These are phyloP conservation scores for Pardosa pseudoannulata DNA, from an alignment of 2,888 invertebrate genomes.

Conservation along the genomic window DNA sequence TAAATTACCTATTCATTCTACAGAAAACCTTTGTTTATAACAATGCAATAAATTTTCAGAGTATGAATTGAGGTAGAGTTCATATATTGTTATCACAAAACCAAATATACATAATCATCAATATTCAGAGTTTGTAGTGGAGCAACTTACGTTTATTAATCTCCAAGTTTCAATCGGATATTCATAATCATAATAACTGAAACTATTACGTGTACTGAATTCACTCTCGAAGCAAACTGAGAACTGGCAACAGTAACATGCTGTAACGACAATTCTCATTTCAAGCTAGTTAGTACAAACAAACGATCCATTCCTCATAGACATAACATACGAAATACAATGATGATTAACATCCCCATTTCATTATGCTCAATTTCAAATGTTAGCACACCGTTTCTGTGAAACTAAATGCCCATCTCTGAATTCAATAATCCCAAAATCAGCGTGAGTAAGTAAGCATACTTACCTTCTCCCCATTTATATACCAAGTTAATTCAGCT, in stretches of 20 bases:
- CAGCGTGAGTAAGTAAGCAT: background rate
- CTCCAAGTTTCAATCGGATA: no score
- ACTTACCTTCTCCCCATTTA: slow-evolving; percentile 74
- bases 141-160: background rate
- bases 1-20: no score
- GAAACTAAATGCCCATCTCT: slow-evolving; percentile 21
- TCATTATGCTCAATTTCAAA: slow-evolving; percentile 24
- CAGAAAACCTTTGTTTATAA: no score
- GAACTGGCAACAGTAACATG: background rate
- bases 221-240: background rate
- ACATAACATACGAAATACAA: background rate
- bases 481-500: slow-evolving; percentile 74
- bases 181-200: background rate
- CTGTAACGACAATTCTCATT: background rate
- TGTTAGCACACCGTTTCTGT: slow-evolving; percentile 8
- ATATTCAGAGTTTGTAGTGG: background rate
- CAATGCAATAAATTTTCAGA: no score
- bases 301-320: background rate
- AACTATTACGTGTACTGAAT: background rate
- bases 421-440: slow-evolving; percentile 14
- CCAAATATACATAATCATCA: background rate
- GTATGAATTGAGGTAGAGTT: no score
- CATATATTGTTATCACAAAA: background rate
- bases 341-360: slow-evolving; percentile 17
- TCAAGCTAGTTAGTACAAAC: background rate